A percentile compares a stretch with the other conserved stretches of the same genome.
These are phyloP conservation scores for Perca flavescens DNA, from an alignment of 2,113 vertebrate species.

Conservation along the genomic window DNA sequence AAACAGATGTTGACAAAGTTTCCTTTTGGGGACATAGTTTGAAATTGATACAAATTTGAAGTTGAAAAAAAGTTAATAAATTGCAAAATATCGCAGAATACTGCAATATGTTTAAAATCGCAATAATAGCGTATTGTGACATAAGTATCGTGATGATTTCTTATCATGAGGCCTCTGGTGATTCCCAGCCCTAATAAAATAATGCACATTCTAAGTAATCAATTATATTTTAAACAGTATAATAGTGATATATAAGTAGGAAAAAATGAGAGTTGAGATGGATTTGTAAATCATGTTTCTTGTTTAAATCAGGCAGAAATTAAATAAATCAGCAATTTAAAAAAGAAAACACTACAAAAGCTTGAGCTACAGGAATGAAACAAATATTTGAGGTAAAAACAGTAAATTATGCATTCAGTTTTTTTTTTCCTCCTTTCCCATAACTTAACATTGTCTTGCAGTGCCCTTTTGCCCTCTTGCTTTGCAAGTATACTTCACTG, in stretches of 20 bases:
- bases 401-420: neutral
- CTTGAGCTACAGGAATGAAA: neutral
- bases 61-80: too few species aligned
- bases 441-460: neutral
- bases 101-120: too few species aligned
- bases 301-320: neutral
- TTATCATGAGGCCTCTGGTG: too few species aligned
- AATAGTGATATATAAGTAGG: neutral
- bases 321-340: neutral
- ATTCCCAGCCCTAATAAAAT: neutral
- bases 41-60: too few species aligned
- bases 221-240: neutral
- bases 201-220: neutral
- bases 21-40: too few species aligned
- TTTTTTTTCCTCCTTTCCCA: neutral
- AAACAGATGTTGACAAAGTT: too few species aligned
- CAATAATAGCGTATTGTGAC: too few species aligned
- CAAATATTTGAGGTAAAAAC: neutral
- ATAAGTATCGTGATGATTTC: too few species aligned
- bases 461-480: neutral
- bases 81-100: too few species aligned
- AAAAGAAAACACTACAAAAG: neutral
- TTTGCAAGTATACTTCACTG: neutral
- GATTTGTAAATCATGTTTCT: neutral
- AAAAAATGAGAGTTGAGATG: neutral